Evolutionary conservation across 2,888 invertebrate species (phyloP), one percentile per base, ranked within the genome.

Genomic region (Cordylochernes scorpioides): DNA sequence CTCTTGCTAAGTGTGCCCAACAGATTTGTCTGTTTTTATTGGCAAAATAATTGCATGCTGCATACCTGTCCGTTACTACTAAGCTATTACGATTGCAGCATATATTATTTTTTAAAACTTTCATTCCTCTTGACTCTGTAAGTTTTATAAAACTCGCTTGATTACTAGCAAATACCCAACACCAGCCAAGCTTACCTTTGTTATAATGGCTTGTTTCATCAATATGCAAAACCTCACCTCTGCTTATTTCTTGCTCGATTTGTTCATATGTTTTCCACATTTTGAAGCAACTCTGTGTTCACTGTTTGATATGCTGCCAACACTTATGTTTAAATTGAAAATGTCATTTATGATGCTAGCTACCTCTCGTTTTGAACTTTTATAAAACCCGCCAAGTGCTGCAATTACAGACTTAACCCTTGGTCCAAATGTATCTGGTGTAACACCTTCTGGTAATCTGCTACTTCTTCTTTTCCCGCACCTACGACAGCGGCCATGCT

Each of bases 171-270:
- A 22, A 22, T 14, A 22, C 6, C 22, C 22, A 22, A 4, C 22
- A 22, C 22, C 2, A 22, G 22, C 22, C 22, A 22, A 22, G 22
- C 14, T 22, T 22, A 22, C 22, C 22, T 22, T 22, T 22, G 14
- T 6, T 22, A 2, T 22, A 22, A 22, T 22, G 22, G 3, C 22
- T 22, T 5, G 22, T 22, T 22, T 3, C 2, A 2, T 22, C 22
- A 3, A 22, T 3, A 22, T 22, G 22, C 14, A 22, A 19, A 19
- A 19, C 21, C 2, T 19, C 10, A 19, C 21, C 10, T 10, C 10
- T 19, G 21, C 2, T 19, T 19, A 19, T 2, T 19, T 19, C 21
- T 19, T 19, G 21, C 10, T 19, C 21, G 9, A 19, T 19, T 19
- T 19, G 21, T 10, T 19, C 21, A 19, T 19, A 19, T 19, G 2